Conservation (phyloP, 30 jellyfish, hydroid and myxozoan genomes). For the Hydractinia echinata region DNA sequence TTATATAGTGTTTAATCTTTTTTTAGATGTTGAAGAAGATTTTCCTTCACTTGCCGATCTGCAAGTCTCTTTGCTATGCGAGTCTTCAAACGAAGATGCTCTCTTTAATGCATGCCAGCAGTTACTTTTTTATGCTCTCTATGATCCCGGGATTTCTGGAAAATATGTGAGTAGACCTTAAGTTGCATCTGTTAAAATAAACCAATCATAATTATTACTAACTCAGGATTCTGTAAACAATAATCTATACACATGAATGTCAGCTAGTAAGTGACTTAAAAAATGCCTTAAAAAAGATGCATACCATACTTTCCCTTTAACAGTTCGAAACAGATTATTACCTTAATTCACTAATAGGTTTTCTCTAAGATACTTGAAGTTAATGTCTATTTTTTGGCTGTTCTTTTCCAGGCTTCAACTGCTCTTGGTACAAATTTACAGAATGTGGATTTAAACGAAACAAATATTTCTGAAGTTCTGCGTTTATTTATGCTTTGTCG, state of each 20-base stretch:
- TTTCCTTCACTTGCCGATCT: slow-evolving; percentile 84
- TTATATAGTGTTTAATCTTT: neutral
- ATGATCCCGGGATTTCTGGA: slow-evolving; percentile 92
- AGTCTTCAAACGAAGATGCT: slow-evolving; percentile 79
- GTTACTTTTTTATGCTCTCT: slow-evolving; percentile 63
- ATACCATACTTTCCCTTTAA: neutral
- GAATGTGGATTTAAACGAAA: slow-evolving; percentile 72
- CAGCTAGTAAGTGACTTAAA: no score
- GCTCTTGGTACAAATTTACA: slow-evolving; percentile 65
- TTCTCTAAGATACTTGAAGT: neutral
- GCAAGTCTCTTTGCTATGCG: slow-evolving; percentile 80
- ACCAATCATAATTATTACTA: no score
- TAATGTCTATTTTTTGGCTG: neutral
- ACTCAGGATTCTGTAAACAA: no score
- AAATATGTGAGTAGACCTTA: slow-evolving; percentile 22
- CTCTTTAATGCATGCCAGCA: slow-evolving; percentile 79
- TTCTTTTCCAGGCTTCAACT: slow-evolving; percentile 50
- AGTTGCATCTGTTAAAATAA: neutral
- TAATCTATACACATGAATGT: neutral
- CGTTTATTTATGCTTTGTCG: slow-evolving; percentile 72
- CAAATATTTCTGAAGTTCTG: slow-evolving; percentile 80
- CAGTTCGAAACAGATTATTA: neutral
- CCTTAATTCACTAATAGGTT: neutral
- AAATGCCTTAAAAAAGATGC: neutral
- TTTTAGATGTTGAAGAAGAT: slow-evolving; percentile 74